Percentiles rank a stretch among this genome's conserved stretches.
Evolutionary conservation across 2,113 vertebrate species (phyloP).

Genomic region (Zingel zingel): DNA sequence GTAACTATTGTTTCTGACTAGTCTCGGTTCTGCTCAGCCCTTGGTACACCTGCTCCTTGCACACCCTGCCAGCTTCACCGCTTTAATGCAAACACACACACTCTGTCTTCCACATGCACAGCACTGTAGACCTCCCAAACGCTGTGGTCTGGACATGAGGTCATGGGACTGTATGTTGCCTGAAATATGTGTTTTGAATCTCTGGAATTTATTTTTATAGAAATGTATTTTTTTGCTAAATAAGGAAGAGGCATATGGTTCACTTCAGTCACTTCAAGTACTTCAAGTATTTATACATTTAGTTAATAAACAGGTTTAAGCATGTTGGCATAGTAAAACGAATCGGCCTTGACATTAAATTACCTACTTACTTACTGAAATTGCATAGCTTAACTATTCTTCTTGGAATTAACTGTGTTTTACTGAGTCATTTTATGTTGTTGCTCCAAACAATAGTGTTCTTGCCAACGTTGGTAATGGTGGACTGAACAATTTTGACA

Average conservation of each 20-base stretch:
- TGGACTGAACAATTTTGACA: not conserved
- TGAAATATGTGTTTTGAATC: constrained; percentile 54
- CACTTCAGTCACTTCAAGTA: constrained; percentile 1
- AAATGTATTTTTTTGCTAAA: constrained; percentile 23
- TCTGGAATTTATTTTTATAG: constrained; percentile 32
- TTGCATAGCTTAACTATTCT: constrained; percentile 17
- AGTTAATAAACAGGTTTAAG: constrained; percentile 18
- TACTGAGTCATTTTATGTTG: constrained; percentile 7
- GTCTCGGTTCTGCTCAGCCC: not conserved
- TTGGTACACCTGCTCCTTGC: constrained; percentile 23
- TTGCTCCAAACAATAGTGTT: constrained; percentile 2
- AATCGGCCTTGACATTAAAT: not conserved
- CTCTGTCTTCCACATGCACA: not conserved
- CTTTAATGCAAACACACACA: constrained; percentile 34
- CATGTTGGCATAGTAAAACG: not conserved
- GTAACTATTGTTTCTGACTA: not conserved
- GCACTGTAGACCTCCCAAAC: constrained; percentile 57
- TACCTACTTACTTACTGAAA: no score
- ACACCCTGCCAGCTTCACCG: constrained; percentile 30
- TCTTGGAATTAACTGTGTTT: constrained; percentile 13
- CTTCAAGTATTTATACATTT: not conserved
- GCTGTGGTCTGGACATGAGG: constrained; percentile 48
- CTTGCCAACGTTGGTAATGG: not conserved
- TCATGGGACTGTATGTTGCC: constrained; percentile 37
- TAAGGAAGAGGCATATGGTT: constrained; percentile 12